phyloP scores from a whole-genome alignment of 1,140 invertebrate species.

The Lepeophtheirus salmonis region DNA sequence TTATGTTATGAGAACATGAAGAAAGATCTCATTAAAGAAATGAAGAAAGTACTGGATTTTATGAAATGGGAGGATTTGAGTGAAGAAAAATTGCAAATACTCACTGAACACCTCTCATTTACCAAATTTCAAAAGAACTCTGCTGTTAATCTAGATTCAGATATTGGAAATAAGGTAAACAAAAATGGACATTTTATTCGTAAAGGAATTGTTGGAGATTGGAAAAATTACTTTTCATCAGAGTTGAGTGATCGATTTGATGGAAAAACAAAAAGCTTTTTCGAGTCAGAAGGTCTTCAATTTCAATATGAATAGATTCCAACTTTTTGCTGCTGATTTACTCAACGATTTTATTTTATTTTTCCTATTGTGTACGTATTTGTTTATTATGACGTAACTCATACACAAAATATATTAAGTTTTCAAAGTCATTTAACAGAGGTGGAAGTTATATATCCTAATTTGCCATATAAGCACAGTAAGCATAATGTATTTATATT shows the following conservation, averaged over 20 bases:
- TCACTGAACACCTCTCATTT: not conserved
- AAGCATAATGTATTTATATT: too few relatives aligned
- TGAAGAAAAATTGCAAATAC: not conserved
- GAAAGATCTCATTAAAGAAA: slow-evolving; percentile 12
- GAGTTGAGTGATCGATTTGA: slow-evolving; percentile 28
- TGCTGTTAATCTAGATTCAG: not conserved
- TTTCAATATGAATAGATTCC: too few relatives aligned
- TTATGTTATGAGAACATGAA: slow-evolving; percentile 72
- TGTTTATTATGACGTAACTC: too few relatives aligned
- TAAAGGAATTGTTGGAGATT: slow-evolving; percentile 28
- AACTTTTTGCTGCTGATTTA: too few relatives aligned
- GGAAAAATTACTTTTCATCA: slow-evolving; percentile 29
- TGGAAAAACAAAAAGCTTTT: not conserved
- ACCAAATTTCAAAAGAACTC: not conserved
- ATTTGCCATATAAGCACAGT: too few relatives aligned
- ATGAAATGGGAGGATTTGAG: not conserved
- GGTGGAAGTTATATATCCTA: too few relatives aligned
- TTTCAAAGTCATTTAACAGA: too few relatives aligned
- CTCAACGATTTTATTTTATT: too few relatives aligned
- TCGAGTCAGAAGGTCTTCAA: too few relatives aligned
- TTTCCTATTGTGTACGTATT: too few relatives aligned
- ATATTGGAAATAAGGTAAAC: not conserved
- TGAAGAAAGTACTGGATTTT: slow-evolving; percentile 4
- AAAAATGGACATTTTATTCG: slow-evolving; percentile 25
- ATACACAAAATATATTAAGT: too few relatives aligned